Base-by-base conservation (phyloP, 2,888 invertebrate species). In the Pyrocoelia pectoralis region DNA sequence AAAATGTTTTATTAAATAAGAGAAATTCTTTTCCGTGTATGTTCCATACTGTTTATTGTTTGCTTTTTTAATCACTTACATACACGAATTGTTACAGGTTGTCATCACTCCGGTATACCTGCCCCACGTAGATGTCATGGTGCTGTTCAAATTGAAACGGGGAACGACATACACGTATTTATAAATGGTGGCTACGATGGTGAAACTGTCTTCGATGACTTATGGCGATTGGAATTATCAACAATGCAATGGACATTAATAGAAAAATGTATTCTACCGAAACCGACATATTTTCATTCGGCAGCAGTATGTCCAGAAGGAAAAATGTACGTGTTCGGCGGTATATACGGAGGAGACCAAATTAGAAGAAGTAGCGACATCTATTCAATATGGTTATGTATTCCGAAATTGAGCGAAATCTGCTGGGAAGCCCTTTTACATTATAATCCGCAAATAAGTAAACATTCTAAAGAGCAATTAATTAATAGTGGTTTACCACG, bases 381-480 rank as follows among this genome's bases (percentile, higher is more conserved):
- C 55, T 91, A 89, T 79, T 89, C 91, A 73, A 88, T 92, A 62
- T 96, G 96, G 96, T 82, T 96, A 72, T 88, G 88, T 72, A 88
- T 96, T 80, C 95, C 96, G 58, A 92, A 91, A 80, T 84, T 97
- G 57, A 90, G 92, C 80, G 94, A 94, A 80, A 91, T 96, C 54
- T 91, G 92, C 79, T 96, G 95, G 94, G 92, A 94, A 74, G 92
- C 93, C 1, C 74, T 95, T 56, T 82, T 90, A 65, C 83, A 87
- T 76, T 91, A 89, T 76, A 84, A 87, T 77, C 88, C 88, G n/a
- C 80, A 85, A 69, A 80, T 90, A 66, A 71, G 72, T 28, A 84
- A 83, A 68, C 75, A 83, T 67, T 83, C 87, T 61, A 82, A 83
- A 63, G 81, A 83, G 57, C 80, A 84, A 70, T 81, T 94, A 51